Base-by-base conservation (phyloP, 2,888 invertebrate species). In the Drosophila meridiana region DNA sequence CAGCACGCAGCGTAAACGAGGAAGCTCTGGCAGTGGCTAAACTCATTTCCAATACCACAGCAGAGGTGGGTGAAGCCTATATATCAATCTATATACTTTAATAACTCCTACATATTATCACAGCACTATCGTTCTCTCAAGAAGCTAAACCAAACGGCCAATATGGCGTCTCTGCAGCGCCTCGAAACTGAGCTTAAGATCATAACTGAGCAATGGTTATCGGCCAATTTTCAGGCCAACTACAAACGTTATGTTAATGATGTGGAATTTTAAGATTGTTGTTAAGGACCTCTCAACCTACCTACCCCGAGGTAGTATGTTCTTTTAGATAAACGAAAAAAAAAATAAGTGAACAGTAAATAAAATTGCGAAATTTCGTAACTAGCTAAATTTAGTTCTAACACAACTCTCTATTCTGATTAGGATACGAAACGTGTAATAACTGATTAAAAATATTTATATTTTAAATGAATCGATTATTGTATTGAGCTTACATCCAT, bases 1-100 rank as follows among this genome's bases (percentile, higher is more conserved):
- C 96, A 95, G 95, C 97, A 0, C 95, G 96, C 72, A 95, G 95
- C 83, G 96, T 97, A 89, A 95, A 95, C 83, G 96, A 96, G 64
- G 97, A 97, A 91, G 94, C 97, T 30, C 94, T 96, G 59, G 94
- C 95, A 20, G 94, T 96, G 48, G 95, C 96, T 30, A 94, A 94
- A 78, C 94, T 95, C 68, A 95, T 98, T 92, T 96, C 97, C 32
- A 94, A 94, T 48, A 95, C 96, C 84, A 97, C 97, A 0, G 93
- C 94, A 66, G 96, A 96, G 95, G 98, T 98, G 78, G 80, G 73
- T 67, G 13, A 0, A 11, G 3, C 0, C 13, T 20, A 20, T 20
- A 8, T 0, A 34, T 4, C 1, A 50, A 6, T 14, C 1, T 36
- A 13, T 6, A 20, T 13, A 48, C 9, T 5, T 62, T 7, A 30